Evolutionary conservation across 1,140 invertebrate species (phyloP).

Genomic region (Pararge aegeria): DNA sequence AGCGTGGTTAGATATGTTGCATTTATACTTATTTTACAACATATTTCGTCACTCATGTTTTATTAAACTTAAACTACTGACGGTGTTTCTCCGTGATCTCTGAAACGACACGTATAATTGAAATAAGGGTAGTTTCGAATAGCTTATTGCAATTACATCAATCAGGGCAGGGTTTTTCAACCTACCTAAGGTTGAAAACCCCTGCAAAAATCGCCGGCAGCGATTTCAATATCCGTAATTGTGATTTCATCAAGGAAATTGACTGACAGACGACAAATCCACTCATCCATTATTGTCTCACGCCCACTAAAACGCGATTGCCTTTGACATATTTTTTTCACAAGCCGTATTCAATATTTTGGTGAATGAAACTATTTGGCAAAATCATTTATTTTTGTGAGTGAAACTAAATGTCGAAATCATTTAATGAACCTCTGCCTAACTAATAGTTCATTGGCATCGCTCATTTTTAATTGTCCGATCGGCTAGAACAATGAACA

Average conservation of each 20-base stretch:
- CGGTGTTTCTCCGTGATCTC: no score
- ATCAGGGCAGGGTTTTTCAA: not conserved
- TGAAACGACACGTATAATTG: not conserved
- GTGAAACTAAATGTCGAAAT: conserved; percentile 22
- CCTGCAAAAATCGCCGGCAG: conserved; percentile 27
- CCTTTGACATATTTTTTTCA: conserved; percentile 26
- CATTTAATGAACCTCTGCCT: conserved; percentile 24
- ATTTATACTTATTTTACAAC: no score
- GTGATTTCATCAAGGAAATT: conserved; percentile 73
- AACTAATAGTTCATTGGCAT: conserved; percentile 34
- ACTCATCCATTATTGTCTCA: conserved; percentile 49
- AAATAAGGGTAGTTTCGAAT: not conserved
- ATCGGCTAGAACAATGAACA: conserved; percentile 46
- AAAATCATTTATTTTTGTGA: no score
- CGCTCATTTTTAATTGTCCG: conserved; percentile 49
- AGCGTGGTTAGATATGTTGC: no score
- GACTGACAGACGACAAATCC: conserved; percentile 58
- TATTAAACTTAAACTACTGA: no score
- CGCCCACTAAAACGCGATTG: conserved; percentile 38
- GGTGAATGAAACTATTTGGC: no score
- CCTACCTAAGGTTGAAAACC: not conserved
- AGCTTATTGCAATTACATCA: not conserved
- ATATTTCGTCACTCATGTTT: no score
- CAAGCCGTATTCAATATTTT: no score
- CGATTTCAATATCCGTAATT: conserved; percentile 71